Base-by-base conservation (phyloP, 1,140 invertebrate species). In the Listronotus bonariensis region DNA sequence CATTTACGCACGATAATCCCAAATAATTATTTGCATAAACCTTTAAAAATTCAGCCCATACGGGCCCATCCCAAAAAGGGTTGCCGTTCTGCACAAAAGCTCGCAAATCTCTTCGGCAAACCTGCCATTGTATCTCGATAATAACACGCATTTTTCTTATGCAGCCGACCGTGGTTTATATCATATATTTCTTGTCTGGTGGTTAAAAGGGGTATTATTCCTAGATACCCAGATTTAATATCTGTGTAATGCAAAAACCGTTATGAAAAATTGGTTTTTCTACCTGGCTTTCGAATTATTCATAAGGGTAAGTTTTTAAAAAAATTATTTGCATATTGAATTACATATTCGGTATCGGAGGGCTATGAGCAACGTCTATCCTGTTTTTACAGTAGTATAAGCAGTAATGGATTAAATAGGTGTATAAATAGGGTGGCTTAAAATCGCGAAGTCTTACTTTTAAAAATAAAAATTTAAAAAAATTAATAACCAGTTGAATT, bases 131-230 rank as follows among this genome's bases (percentile, higher is more conserved):
- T 63, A 12, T n/a, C 11, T 20, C 26, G 18, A 55, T 63, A 63
- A 63, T 63, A 63, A 63, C 60, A 63, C 60, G 60, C 60, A 63
- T 63, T 63, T 63, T 63, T 55, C 60, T 63, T 63, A 63, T 63
- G 40, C 60, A 55, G 20, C 52, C 51, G 43, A 55, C 60, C 60
- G 41, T 63, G 60, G 60, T 63, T 63, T 63, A 63, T 63, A 63
- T 63, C 60, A 63, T 63, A 63, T 63, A 63, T 63, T 63, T 63
- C 60, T 63, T 63, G 60, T 63, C 51, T 63, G 52, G 48, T 53
- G 59, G 49, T 62, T 51, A 63, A 62, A 62, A 63, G 32, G 43
- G 60, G 36, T 52, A 32, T 40, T 36, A 14, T 55, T 53, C 51
- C 51, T 36, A 48, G 59, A 60, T 53, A 43, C 59, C 59, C 15